Evolutionary conservation across 2,113 vertebrate genomes (phyloP).

Genomic region (Elgaria multicarinata): DNA sequence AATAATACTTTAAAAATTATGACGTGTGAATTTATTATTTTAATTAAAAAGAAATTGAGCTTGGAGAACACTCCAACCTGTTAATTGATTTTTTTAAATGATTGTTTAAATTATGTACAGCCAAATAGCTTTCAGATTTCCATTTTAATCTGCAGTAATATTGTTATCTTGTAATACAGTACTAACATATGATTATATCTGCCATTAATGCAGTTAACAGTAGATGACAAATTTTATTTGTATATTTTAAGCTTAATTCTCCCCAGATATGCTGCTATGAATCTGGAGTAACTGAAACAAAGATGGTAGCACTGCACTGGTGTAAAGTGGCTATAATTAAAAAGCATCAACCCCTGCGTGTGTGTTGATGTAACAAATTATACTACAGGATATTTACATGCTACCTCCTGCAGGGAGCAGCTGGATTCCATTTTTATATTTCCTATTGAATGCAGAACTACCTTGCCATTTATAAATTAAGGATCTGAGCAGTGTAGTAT

Average conservation of each 20-base stretch:
- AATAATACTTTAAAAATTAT: slow-evolving; percentile 50
- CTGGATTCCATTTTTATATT: slow-evolving; percentile 71
- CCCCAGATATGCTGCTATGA: slow-evolving; percentile 23
- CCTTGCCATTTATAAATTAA: slow-evolving; percentile 62
- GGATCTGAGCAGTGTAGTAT: slow-evolving; percentile 42
- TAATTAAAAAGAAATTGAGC: slow-evolving; percentile 76
- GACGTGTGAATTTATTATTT: slow-evolving; percentile 70
- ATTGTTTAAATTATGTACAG: slow-evolving; percentile 39
- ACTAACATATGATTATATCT: slow-evolving; percentile 51
- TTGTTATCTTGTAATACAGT: slow-evolving; percentile 46
- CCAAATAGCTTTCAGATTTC: slow-evolving; percentile 31
- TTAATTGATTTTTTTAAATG: slow-evolving; percentile 66
- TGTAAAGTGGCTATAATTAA: slow-evolving; percentile 58
- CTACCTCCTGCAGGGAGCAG: slow-evolving; percentile 70
- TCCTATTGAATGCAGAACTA: slow-evolving; percentile 64
- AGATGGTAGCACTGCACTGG: slow-evolving; percentile 40
- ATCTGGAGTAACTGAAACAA: slow-evolving; percentile 40
- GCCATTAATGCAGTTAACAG: slow-evolving; percentile 55
- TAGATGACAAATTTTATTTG: slow-evolving; percentile 60
- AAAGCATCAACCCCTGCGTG: slow-evolving; percentile 62
- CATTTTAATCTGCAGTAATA: not conserved
- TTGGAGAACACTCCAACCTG: slow-evolving; percentile 57
- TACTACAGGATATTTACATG: slow-evolving; percentile 75
- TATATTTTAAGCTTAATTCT: slow-evolving; percentile 19
- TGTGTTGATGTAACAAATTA: slow-evolving; percentile 71